phyloP scores from a whole-genome alignment of 1,140 invertebrate species.

The Drosophila rhopaloa region DNA sequence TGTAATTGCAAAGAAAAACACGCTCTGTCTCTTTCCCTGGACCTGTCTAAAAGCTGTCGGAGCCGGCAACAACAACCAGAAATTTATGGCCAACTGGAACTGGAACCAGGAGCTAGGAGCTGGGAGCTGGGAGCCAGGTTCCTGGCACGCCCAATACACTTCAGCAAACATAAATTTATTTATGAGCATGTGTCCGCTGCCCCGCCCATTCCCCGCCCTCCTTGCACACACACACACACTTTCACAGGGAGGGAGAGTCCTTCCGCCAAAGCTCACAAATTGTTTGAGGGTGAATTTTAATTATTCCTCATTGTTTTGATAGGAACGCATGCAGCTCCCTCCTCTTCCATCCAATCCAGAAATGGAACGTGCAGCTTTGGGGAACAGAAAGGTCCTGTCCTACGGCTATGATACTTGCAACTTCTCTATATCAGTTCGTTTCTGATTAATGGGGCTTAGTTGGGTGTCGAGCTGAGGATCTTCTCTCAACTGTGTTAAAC shows the following conservation, averaged over 20 bases:
- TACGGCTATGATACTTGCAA: not conserved
- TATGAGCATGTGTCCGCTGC: constrained; percentile 71
- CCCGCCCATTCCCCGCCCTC: not conserved
- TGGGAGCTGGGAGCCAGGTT: constrained; percentile 1
- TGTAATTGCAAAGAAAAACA: constrained; percentile 60
- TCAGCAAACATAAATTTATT: constrained; percentile 78
- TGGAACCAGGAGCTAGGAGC: constrained; percentile 11
- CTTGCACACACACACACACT: not conserved
- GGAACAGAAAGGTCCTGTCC: not conserved
- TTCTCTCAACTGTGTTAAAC: too few relatives aligned
- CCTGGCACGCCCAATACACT: constrained; percentile 70
- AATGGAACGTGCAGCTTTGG: not conserved
- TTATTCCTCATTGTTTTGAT: constrained; percentile 83
- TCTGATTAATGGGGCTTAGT: too few relatives aligned
- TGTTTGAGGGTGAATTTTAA: constrained; percentile 81
- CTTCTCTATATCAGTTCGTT: not conserved
- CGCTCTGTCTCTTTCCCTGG: constrained; percentile 9
- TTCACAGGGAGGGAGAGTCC: constrained; percentile 9
- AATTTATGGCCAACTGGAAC: constrained; percentile 64
- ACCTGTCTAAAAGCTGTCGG: constrained; percentile 42
- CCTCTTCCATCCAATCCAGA: too few relatives aligned
- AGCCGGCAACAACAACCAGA: constrained; percentile 43
- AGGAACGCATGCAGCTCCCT: constrained; percentile 51
- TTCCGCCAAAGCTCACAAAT: constrained; percentile 72
- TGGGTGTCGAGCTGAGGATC: too few relatives aligned